Percentiles rank a stretch among this genome's conserved stretches.
phyloP scores from a whole-genome alignment of 2,797 vertebrate genomes.

The Paratrypauchen microcephalus region DNA sequence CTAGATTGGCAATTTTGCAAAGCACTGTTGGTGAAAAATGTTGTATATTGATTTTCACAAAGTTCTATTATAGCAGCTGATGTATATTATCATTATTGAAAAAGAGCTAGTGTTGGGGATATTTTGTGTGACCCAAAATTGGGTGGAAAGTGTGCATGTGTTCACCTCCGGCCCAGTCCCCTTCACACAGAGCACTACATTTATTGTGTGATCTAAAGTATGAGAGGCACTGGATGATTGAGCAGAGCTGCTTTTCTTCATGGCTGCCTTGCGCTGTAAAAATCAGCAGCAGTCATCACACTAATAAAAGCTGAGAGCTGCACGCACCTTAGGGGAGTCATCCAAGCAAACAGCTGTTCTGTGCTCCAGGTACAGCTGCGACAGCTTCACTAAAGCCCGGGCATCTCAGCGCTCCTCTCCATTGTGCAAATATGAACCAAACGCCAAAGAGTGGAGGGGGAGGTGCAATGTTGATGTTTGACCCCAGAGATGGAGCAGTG shows the following conservation, averaged over 20 bases:
- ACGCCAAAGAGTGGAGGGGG: not conserved
- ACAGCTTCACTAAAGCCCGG: slow-evolving; percentile 64
- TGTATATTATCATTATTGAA: too few species aligned
- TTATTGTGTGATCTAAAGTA: slow-evolving; percentile 27
- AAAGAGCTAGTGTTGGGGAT: too few species aligned
- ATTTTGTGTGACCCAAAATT: too few species aligned
- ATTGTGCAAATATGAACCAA: slow-evolving; percentile 40
- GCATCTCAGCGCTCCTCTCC: slow-evolving; percentile 53
- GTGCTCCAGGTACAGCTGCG: slow-evolving; percentile 58
- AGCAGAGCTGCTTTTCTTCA: slow-evolving; percentile 45
- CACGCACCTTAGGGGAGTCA: slow-evolving; percentile 53
- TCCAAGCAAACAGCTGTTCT: slow-evolving; percentile 38
- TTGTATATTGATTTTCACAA: too few species aligned
- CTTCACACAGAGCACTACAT: slow-evolving; percentile 17
- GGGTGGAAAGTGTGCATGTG: too few species aligned
- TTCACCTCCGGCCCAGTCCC: slow-evolving; percentile 1
- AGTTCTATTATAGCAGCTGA: too few species aligned
- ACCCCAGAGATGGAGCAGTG: too few species aligned
- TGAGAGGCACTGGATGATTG: slow-evolving; percentile 16
- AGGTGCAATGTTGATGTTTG: not conserved
- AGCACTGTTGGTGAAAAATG: too few species aligned
- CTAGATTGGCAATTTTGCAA: too few species aligned
- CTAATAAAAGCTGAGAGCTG: slow-evolving; percentile 55
- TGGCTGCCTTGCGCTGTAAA: slow-evolving; percentile 37
- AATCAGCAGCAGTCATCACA: slow-evolving; percentile 55